Evolutionary conservation across 2,888 invertebrate genomes (phyloP), one percentile per base, ranked within the genome.

Genomic region (Stenoptilia bipunctidactyla): DNA sequence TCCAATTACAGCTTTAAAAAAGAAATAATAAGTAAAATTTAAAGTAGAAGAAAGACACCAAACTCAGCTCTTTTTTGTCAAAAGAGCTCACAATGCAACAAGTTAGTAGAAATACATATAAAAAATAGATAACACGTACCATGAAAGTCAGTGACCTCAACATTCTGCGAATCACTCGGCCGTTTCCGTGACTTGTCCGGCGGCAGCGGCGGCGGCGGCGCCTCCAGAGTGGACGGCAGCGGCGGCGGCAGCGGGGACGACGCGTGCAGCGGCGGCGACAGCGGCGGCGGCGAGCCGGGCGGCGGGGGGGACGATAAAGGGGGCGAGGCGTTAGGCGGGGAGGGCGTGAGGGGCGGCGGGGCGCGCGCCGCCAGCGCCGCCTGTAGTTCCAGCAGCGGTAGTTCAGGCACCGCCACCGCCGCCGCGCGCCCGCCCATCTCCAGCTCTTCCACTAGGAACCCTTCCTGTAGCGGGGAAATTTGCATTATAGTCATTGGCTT

Each of bases 371-470:
- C 58, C 40, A 75, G 52, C 42, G 69, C 74, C 13, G 64, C 68
- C 56, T 73, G 75, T 57, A 77, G 68, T 58, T 77, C 68, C 45
- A 56, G 35, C 40, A 75, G 64, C 27, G 68, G 55, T 1, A 61
- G 66, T 45, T 58, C 55, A 6, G 47, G 34, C 33, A 15, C 30
- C 40, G 8, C 38, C 40, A 34, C 27, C 20, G 38, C 45, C 34
- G 15, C 13, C 46, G 15, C 39, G n/a, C 40, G 15, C 9, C 37
- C 34, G 12, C 36, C 38, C n/a, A 47, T 48, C 41, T 57, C 57
- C 45, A 75, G 56, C 49, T 71, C 74, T 41, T 75, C 75, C 38
- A 70, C 65, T 27, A 77, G 63, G 45, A 60, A 49, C 0, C 75
- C 73, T 2, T 60, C 58, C 71, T 73, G 52, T 9, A 3, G 10